These are phyloP conservation scores for Platyscapa corneri DNA, from an alignment of 1,140 invertebrate species.

Conservation along the genomic window DNA sequence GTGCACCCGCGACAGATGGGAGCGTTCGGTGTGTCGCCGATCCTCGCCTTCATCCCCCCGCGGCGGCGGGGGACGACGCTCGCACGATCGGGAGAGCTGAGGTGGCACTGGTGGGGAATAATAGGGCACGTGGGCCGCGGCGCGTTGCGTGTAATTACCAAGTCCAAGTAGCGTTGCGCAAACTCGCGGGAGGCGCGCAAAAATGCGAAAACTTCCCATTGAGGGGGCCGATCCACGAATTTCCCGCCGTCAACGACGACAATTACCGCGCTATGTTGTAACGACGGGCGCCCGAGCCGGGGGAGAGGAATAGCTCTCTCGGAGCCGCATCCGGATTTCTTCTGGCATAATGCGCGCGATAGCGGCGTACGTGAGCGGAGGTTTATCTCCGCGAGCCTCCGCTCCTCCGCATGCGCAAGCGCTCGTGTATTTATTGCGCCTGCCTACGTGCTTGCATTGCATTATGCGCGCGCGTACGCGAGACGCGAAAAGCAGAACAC, in stretches of 20 bases:
- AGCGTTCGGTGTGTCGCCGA: no score
- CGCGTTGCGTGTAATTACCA: neutral
- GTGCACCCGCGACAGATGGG: no score
- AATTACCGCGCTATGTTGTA: no score
- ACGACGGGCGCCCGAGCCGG: neutral
- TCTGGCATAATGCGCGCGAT: neutral
- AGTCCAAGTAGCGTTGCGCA: neutral
- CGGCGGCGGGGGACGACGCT: no score
- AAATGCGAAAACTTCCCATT: no score
- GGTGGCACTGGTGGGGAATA: no score
- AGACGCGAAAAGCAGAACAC: slow-evolving; percentile 2
- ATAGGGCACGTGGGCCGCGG: no score
- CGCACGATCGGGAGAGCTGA: no score
- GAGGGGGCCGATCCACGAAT: neutral
- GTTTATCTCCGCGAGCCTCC: neutral
- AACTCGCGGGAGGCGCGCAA: neutral
- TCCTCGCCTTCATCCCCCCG: no score
- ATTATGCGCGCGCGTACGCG: neutral
- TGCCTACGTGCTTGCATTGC: neutral
- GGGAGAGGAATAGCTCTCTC: neutral
- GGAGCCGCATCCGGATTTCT: neutral
- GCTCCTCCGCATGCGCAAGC: neutral
- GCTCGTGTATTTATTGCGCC: neutral
- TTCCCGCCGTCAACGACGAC: neutral
- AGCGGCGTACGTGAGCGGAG: neutral